phyloP scores from a whole-genome alignment of 1,140 invertebrate genomes.

The Meloidogyne hapla region DNA sequence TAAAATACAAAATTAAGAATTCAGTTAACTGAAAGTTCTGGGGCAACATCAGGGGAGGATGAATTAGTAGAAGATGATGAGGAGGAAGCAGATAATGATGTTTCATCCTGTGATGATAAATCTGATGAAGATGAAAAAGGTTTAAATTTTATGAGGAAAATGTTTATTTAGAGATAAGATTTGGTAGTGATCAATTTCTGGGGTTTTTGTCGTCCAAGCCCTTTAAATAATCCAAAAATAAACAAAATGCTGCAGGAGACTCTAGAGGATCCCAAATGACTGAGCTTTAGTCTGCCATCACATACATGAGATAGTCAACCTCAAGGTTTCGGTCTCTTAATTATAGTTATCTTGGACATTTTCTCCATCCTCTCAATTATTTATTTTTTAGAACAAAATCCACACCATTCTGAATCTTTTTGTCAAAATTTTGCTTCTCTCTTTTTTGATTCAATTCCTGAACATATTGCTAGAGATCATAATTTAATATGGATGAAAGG shows the following conservation, averaged over 20 bases:
- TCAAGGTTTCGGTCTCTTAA: no score
- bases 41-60: constrained; percentile 59
- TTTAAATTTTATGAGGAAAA: not conserved
- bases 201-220: no score
- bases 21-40: constrained; percentile 47
- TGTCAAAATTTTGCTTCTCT: constrained; percentile 61
- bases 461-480: constrained; percentile 69
- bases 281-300: no score
- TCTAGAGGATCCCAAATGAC: no score
- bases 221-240: no score
- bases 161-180: not conserved
- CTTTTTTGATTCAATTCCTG: constrained; percentile 13
- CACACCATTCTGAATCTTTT: constrained; percentile 29
- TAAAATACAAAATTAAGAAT: not conserved
- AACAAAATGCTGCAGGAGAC: no score
- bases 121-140: constrained; percentile 45
- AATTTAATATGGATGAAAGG: constrained; percentile 76
- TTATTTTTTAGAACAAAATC: not conserved
- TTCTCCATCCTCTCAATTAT: no score
- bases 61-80: constrained; percentile 57
- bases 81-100: constrained; percentile 18
- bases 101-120: constrained; percentile 52
- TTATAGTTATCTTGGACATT: no score
- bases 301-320: no score
- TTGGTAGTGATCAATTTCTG: no score